Evolutionary conservation across 2,888 invertebrate genomes (phyloP).

Genomic region (Lasius platythorax): DNA sequence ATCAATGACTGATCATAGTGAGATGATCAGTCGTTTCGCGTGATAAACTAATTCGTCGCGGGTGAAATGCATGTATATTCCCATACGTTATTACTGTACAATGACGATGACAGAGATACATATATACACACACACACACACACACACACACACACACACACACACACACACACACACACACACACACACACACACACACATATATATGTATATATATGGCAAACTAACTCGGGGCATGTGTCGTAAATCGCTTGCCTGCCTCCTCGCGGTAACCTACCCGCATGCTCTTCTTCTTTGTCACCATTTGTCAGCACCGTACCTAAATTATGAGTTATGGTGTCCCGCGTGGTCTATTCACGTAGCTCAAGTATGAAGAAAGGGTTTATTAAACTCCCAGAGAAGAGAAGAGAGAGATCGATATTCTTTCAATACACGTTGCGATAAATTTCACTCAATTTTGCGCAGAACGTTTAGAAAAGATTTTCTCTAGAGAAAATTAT

Average conservation of each 20-base stretch:
- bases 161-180: not conserved
- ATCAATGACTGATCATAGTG: conserved; percentile 36
- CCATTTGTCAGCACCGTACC: conserved; percentile 44
- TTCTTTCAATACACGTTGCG: conserved; percentile 1
- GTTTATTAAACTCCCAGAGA: conserved; percentile 11
- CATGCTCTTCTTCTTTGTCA: conserved; percentile 45
- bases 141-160: not conserved
- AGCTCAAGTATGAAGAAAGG: conserved; percentile 19
- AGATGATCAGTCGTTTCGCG: not conserved
- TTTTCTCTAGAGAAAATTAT: not conserved
- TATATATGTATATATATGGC: not conserved
- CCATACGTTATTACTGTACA: not conserved
- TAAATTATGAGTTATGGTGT: conserved; percentile 49
- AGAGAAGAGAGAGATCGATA: not conserved
- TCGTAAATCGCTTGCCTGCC: conserved; percentile 33
- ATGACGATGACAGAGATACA: conserved; percentile 29
- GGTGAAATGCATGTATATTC: conserved; percentile 7
- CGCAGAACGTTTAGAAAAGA: not conserved
- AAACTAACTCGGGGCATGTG: conserved; percentile 14
- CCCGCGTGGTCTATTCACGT: conserved; percentile 46
- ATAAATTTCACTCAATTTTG: not conserved
- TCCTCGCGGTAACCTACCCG: conserved; percentile 5
- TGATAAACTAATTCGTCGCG: conserved; percentile 46
- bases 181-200: not conserved
- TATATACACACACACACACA: not conserved